These are phyloP conservation scores for Meles meles DNA, from an alignment of 2,113 vertebrate genomes.

Conservation along the genomic window DNA sequence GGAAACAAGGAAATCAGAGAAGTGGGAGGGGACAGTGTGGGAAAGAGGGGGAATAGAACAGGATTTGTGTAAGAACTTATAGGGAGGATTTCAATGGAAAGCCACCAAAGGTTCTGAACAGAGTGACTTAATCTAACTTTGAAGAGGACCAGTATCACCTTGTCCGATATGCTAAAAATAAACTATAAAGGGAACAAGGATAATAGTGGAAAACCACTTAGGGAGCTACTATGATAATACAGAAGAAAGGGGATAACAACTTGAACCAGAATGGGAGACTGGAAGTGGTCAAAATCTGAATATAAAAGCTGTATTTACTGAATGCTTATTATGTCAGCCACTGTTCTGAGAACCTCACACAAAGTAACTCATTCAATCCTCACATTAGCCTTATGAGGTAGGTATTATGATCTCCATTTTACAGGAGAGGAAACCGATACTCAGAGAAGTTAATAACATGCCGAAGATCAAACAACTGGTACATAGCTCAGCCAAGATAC, in stretches of 20 bases:
- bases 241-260: not conserved
- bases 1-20: not conserved
- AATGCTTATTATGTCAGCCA: not conserved
- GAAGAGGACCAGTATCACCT: not conserved
- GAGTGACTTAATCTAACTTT: not conserved
- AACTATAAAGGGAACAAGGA: not conserved
- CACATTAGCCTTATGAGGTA: not conserved
- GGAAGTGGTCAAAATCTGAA: not conserved
- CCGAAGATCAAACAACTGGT: not conserved
- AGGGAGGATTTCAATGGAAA: not conserved
- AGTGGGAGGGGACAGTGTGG: fast-evolving
- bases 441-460: not conserved
- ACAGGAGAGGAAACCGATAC: not conserved
- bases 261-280: not conserved
- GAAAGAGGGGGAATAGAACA: not conserved
- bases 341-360: not conserved
- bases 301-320: not conserved
- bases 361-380: not conserved
- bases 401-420: not conserved
- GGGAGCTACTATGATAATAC: not conserved
- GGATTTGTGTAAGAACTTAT: not conserved
- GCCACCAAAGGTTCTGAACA: not conserved
- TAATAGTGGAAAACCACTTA: not conserved
- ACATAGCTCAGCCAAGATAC: not conserved
- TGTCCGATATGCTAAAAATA: not conserved